Percentiles rank a stretch among this genome's conserved stretches.
These are phyloP conservation scores for Lepidurus couesii DNA, from an alignment of 1,140 invertebrate species.

Conservation along the genomic window DNA sequence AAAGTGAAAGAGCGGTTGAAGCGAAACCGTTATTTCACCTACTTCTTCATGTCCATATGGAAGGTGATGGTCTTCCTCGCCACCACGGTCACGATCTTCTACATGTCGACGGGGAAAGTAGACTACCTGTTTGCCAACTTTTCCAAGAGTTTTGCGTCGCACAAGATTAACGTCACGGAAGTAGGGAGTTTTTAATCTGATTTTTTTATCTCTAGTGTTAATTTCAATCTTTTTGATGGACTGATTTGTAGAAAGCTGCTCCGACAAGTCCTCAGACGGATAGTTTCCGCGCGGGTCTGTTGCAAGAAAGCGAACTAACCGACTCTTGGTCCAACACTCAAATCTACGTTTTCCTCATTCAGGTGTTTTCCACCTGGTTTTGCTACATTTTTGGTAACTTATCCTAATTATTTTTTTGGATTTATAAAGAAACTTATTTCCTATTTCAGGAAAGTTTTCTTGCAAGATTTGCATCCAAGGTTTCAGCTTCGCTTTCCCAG, in stretches of 20 bases:
- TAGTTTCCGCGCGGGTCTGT: slow-evolving; percentile 36
- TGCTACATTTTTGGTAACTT: slow-evolving; percentile 76
- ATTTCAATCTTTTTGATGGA: neutral
- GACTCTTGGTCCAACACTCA: slow-evolving; percentile 63
- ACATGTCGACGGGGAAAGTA: slow-evolving; percentile 67
- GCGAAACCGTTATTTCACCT: slow-evolving; percentile 75
- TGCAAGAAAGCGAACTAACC: slow-evolving; percentile 38
- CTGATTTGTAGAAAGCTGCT: neutral
- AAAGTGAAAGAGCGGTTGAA: slow-evolving; percentile 74
- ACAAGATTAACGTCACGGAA: slow-evolving; percentile 71
- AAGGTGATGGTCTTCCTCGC: slow-evolving; percentile 76
- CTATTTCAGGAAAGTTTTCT: slow-evolving; percentile 71
- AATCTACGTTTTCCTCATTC: slow-evolving; percentile 71
- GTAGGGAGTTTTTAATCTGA: slow-evolving; percentile 42
- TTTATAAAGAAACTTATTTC: slow-evolving; percentile 25
- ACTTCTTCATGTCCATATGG: slow-evolving; percentile 82
- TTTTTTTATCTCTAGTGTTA: too few species aligned
- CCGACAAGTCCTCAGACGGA: slow-evolving; percentile 30
- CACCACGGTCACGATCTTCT: slow-evolving; percentile 62
- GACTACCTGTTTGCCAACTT: slow-evolving; percentile 71
- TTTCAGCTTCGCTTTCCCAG: slow-evolving; percentile 91
- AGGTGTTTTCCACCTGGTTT: slow-evolving; percentile 74
- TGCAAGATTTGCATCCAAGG: slow-evolving; percentile 95
- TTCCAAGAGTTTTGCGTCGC: slow-evolving; percentile 64
- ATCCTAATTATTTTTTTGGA: slow-evolving; percentile 31